Evolutionary conservation across 2,888 invertebrate genomes (phyloP).

Genomic region (Tigriopus californicus): DNA sequence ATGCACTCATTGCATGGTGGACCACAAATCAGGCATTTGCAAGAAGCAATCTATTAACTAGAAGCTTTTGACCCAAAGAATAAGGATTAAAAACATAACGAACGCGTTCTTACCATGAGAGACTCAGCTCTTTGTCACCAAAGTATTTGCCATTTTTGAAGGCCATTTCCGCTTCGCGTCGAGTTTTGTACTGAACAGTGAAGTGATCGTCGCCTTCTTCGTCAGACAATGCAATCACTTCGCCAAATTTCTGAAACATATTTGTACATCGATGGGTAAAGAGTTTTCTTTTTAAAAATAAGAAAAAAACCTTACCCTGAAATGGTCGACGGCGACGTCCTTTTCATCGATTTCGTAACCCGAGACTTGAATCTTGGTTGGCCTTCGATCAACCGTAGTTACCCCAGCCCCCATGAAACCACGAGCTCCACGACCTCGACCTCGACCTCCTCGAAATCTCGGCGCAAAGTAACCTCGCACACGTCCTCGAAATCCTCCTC

Average conservation of each 20-base stretch:
- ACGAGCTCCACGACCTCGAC: slow-evolving; percentile 14
- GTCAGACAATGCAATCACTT: slow-evolving; percentile 58
- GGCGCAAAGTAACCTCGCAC: neutral
- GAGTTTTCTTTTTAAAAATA: no score
- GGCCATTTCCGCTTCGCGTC: slow-evolving; percentile 60
- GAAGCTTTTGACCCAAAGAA: no score
- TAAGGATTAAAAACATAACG: neutral
- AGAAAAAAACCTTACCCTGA: slow-evolving; percentile 35
- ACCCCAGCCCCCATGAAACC: neutral
- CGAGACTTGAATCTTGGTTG: slow-evolving; percentile 62
- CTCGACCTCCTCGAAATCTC: neutral
- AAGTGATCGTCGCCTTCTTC: slow-evolving; percentile 54
- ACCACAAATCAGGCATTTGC: no score
- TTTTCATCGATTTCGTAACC: slow-evolving; percentile 73
- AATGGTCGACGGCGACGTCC: slow-evolving; percentile 56
- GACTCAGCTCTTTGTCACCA: slow-evolving; percentile 37
- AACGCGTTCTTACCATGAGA: neutral
- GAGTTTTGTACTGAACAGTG: slow-evolving; percentile 49
- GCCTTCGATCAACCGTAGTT: slow-evolving; percentile 55
- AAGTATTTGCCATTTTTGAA: slow-evolving; percentile 55
- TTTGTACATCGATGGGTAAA: no score
- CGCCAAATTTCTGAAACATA: slow-evolving; percentile 64
- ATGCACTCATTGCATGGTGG: no score
- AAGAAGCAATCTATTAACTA: no score
- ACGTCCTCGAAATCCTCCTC: neutral